Percentiles rank a stretch among this genome's conserved stretches.
Evolutionary conservation across 2,797 vertebrate genomes (phyloP).

Genomic region (Prionace glauca): DNA sequence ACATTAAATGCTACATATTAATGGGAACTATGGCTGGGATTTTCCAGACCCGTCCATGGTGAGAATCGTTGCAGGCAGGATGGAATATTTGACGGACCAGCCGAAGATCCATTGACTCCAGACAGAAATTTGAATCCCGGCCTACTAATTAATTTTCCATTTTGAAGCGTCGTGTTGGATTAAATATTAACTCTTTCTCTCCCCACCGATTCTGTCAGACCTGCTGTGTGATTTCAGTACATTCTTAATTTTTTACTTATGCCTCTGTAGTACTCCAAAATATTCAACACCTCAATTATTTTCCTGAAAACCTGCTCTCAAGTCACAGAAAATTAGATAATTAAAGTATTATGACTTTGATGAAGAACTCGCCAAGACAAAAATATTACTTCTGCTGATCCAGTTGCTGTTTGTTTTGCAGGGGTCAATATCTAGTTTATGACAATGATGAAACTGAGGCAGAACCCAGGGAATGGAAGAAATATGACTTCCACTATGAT

Average conservation of each 20-base stretch:
- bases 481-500: slow-evolving; percentile 95
- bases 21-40: background rate
- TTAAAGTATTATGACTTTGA: background rate
- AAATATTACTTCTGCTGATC: background rate
- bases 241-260: background rate
- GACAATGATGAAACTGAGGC: slow-evolving; percentile 81
- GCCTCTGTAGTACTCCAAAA: background rate
- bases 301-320: background rate
- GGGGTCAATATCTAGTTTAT: slow-evolving; percentile 88
- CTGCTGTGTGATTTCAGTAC: background rate
- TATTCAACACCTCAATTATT: background rate
- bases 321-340: background rate
- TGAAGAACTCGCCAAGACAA: background rate
- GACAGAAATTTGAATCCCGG: too few relatives aligned
- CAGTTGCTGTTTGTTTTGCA: slow-evolving; percentile 46
- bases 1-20: background rate
- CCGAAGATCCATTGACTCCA: too few relatives aligned
- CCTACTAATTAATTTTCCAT: background rate
- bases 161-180: background rate
- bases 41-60: background rate
- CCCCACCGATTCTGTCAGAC: background rate
- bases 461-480: slow-evolving; percentile 83
- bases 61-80: too few relatives aligned
- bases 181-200: background rate
- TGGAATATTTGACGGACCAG: too few relatives aligned